These are phyloP conservation scores for Pipistrellus pygmaeus DNA, from an alignment of 2,797 vertebrate species.

Conservation along the genomic window DNA sequence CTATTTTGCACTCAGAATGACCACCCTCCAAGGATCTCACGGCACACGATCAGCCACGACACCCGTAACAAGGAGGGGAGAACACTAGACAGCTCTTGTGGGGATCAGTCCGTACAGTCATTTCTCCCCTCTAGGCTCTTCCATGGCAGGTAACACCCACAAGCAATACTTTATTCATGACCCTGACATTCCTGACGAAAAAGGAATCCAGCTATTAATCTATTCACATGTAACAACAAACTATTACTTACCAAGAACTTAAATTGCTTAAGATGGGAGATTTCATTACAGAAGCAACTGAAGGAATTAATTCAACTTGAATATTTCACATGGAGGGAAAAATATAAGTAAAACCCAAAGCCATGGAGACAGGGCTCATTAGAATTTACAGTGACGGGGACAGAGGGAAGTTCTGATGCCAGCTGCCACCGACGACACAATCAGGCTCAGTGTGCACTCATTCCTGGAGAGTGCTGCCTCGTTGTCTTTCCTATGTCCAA, in stretches of 20 bases:
- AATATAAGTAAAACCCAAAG: neutral
- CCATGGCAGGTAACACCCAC: neutral
- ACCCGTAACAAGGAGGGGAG: neutral
- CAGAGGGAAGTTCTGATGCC: constrained; percentile 48
- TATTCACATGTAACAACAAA: constrained; percentile 54
- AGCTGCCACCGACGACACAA: neutral
- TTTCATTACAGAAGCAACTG: constrained; percentile 63
- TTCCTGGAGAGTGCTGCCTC: neutral
- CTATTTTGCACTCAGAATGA: neutral
- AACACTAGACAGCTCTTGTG: neutral
- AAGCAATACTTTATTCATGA: constrained; percentile 44
- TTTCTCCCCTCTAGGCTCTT: neutral
- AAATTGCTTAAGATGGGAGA: constrained; percentile 21
- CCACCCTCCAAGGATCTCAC: neutral
- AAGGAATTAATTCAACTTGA: neutral
- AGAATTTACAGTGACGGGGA: neutral
- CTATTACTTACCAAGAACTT: constrained; percentile 17
- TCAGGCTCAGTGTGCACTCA: neutral
- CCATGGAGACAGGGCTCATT: neutral
- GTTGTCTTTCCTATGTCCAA: neutral
- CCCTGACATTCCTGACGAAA: constrained; percentile 3
- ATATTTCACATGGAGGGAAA: neutral
- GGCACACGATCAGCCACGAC: neutral
- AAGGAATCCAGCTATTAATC: constrained; percentile 1
- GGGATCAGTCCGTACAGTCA: neutral